phyloP scores from a whole-genome alignment of 2,888 invertebrate species.

The Plusia festucae region DNA sequence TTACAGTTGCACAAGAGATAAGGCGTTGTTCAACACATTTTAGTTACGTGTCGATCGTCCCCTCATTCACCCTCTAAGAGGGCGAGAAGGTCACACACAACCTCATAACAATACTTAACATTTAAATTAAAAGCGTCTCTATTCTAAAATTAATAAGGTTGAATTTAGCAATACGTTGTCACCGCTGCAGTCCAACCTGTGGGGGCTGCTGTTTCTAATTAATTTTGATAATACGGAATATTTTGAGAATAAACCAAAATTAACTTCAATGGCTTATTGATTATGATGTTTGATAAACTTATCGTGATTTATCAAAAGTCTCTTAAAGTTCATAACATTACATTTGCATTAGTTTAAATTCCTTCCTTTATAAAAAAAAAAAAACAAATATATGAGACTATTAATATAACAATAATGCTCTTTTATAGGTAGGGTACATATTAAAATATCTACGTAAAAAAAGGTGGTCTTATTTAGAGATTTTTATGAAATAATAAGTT shows the following conservation, averaged over 20 bases:
- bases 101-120: background rate
- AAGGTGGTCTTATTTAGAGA: too few relatives aligned
- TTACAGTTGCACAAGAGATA: slow-evolving; percentile 47
- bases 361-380: too few relatives aligned
- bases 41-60: slow-evolving; percentile 51
- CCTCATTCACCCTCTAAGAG: slow-evolving; percentile 30
- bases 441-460: too few relatives aligned
- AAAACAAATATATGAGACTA: too few relatives aligned
- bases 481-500: too few relatives aligned
- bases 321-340: too few relatives aligned
- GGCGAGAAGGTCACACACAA: slow-evolving; percentile 8
- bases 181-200: background rate
- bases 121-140: background rate
- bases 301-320: too few relatives aligned
- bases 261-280: background rate
- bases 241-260: background rate
- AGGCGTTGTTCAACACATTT: slow-evolving; percentile 41
- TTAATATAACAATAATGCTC: too few relatives aligned
- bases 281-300: background rate
- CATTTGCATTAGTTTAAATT: too few relatives aligned
- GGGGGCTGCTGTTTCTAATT: background rate
- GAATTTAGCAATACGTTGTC: background rate
- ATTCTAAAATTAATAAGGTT: background rate
- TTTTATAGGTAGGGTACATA: too few relatives aligned
- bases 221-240: background rate